A percentile compares a stretch with the other conserved stretches of the same genome.
Conservation (phyloP, 2,113 vertebrate species). For the Blennius ocellaris region DNA sequence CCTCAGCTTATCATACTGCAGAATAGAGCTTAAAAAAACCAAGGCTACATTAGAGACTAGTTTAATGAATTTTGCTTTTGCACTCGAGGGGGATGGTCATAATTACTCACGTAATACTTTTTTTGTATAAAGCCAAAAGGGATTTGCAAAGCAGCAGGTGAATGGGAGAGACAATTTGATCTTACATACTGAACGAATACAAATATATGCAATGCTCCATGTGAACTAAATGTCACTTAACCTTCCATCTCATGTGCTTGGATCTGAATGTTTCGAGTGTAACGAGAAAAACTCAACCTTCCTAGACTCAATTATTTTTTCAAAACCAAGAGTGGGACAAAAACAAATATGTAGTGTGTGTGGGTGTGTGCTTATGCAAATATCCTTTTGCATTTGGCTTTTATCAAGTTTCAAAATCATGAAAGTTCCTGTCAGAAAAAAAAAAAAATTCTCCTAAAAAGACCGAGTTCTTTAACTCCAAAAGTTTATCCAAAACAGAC, state of each 20-base stretch:
- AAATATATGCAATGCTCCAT: constrained; percentile 10
- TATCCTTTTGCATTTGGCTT: constrained; percentile 30
- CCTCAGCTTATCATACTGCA: neutral
- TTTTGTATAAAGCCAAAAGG: constrained; percentile 26
- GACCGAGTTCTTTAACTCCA: neutral
- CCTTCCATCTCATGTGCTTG: constrained; percentile 27
- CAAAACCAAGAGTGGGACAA: neutral
- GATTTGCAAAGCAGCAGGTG: constrained; percentile 8
- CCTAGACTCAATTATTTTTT: constrained; percentile 19
- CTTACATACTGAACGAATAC: constrained; percentile 12
- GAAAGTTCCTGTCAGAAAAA: neutral
- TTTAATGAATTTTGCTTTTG: constrained; percentile 38
- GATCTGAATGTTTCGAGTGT: constrained; percentile 9
- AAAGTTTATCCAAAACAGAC: constrained; percentile 14
- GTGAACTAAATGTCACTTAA: constrained; percentile 19
- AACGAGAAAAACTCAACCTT: constrained; percentile 10
- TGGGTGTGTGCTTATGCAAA: constrained; percentile 7
- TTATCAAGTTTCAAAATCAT: neutral
- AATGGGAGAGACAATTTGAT: constrained; percentile 27
- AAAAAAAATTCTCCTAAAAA: neutral
- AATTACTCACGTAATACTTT: constrained; percentile 42
- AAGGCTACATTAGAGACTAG: constrained; percentile 1
- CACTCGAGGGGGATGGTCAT: constrained; percentile 3
- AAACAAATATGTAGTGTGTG: neutral
- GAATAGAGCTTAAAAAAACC: neutral